Evolutionary conservation across 2,113 vertebrate genomes (phyloP).

Genomic region (Stigmatopora nigra): DNA sequence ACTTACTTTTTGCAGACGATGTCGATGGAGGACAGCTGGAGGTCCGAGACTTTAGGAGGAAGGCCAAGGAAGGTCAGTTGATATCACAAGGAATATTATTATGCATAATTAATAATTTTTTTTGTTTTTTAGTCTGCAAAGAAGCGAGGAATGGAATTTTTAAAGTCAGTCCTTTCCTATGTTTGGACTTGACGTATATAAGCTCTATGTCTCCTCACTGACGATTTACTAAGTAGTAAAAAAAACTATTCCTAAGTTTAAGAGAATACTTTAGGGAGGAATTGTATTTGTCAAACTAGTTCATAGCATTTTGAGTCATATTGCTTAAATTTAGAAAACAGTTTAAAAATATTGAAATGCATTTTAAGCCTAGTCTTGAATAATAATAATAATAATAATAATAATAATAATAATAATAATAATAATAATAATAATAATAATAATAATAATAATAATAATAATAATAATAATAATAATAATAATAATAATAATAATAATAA

Average conservation of each 20-base stretch:
- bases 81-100: background rate
- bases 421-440: no score
- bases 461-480: no score
- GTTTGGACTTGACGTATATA: conserved; percentile 95
- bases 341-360: background rate
- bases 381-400: no score
- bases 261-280: no score
- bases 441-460: no score
- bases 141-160: conserved; percentile 68
- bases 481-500: no score
- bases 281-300: no score
- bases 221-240: no score
- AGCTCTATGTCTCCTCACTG: conserved; percentile 84
- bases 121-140: conserved; percentile 76
- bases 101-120: background rate
- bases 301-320: no score
- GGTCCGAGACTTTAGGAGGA: conserved; percentile 84
- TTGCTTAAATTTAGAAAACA: no score
- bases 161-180: conserved; percentile 78
- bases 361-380: background rate
- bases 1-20: conserved; percentile 69
- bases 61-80: conserved; percentile 86
- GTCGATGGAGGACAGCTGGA: conserved; percentile 77
- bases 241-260: no score
- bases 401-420: no score